Evolutionary conservation across 2,888 invertebrate genomes (phyloP).

Genomic region (Trachelus stipa): DNA sequence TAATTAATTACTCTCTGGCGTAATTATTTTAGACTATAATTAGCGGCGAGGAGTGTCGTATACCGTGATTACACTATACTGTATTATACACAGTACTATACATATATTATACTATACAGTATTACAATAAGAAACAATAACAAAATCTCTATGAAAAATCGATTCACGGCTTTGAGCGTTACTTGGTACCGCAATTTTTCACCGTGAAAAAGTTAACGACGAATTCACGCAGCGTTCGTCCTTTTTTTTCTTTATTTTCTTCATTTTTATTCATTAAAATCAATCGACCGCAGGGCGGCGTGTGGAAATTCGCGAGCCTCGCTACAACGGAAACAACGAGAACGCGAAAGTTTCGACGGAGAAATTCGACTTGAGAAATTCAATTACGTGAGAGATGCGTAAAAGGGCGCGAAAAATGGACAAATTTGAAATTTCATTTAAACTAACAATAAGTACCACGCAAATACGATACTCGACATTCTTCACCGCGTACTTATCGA

Average conservation of each 20-base stretch:
- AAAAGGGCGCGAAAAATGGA: background rate
- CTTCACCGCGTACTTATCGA: conserved; percentile 1
- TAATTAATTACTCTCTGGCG: conserved; percentile 34
- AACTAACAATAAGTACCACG: background rate
- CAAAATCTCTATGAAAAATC: background rate
- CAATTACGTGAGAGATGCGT: background rate
- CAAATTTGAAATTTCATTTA: background rate
- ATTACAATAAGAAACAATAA: background rate
- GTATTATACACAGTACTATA: conserved; percentile 4
- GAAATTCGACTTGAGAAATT: background rate
- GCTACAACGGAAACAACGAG: background rate
- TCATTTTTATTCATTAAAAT: background rate
- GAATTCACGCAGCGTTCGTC: background rate
- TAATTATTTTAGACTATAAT: conserved; percentile 5
- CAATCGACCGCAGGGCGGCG: background rate
- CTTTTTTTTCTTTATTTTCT: background rate
- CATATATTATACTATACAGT: background rate
- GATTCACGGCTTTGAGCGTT: background rate
- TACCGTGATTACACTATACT: background rate
- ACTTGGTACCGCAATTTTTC: background rate
- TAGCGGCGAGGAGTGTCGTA: background rate
- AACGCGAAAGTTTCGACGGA: background rate
- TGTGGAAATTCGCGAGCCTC: background rate
- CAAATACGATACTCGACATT: background rate
- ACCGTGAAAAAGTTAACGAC: background rate